Percentiles rank a stretch among this genome's conserved stretches.
phyloP scores from a whole-genome alignment of 2,797 vertebrate genomes.

The Esox lucius region DNA sequence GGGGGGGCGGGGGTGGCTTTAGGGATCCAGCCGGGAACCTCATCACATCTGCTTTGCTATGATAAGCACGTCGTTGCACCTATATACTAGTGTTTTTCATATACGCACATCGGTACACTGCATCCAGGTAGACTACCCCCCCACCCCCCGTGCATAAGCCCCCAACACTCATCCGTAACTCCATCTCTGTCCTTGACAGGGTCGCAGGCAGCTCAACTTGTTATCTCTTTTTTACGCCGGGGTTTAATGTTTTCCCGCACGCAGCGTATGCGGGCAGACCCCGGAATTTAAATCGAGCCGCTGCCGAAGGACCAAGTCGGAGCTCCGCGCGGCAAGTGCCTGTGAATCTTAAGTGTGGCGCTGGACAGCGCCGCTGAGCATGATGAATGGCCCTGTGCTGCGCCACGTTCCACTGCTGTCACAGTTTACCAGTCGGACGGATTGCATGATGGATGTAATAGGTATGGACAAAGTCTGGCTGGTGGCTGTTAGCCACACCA shows the following conservation, averaged over 20 bases:
- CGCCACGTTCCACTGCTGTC: slow-evolving; percentile 17
- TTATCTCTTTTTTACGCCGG: neutral
- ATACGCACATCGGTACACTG: neutral
- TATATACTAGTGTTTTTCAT: neutral
- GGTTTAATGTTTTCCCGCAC: neutral
- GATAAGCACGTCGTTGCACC: neutral
- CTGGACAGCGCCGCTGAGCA: slow-evolving; percentile 17
- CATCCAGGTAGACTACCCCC: neutral
- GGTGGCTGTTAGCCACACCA: slow-evolving; percentile 16
- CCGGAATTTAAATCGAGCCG: slow-evolving; percentile 38
- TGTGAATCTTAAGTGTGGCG: slow-evolving; percentile 15
- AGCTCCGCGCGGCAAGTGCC: neutral
- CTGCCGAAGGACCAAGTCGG: slow-evolving; percentile 5
- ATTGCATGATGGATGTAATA: slow-evolving; percentile 20
- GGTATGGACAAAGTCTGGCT: slow-evolving; percentile 21
- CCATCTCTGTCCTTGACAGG: slow-evolving; percentile 36
- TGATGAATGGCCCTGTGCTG: slow-evolving; percentile 37
- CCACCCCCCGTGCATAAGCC: neutral
- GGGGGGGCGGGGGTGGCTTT: neutral
- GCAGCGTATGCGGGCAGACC: slow-evolving; percentile 14
- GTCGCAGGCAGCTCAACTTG: slow-evolving; percentile 25
- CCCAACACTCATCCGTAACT: neutral
- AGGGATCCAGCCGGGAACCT: neutral
- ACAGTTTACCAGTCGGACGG: slow-evolving; percentile 18
- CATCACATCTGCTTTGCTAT: neutral